Conservation (phyloP, 2,113 vertebrate species). For the Nycticryphes semicollaris region DNA sequence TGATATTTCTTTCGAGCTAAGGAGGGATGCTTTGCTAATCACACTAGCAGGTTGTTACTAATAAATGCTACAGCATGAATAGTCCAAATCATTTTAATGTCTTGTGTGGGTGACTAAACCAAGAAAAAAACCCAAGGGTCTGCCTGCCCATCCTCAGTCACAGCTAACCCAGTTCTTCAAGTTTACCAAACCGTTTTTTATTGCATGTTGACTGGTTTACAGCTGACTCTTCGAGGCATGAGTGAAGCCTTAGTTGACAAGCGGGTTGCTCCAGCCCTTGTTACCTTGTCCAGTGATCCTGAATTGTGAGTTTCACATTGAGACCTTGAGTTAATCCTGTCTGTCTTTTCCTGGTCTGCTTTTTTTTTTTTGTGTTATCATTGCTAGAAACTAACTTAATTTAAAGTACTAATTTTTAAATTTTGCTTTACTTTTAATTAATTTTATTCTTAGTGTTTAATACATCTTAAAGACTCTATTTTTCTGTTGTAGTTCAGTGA, state of each 20-base stretch:
- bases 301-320: conserved; percentile 98
- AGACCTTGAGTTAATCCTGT: conserved; percentile 79
- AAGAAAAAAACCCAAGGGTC: conserved; percentile 70
- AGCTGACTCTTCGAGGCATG: conserved; percentile 99
- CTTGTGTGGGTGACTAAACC: conserved; percentile 69
- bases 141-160: conserved; percentile 82
- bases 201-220: conserved; percentile 96
- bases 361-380: conserved; percentile 48
- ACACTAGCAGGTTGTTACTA: conserved; percentile 73
- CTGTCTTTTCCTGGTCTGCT: conserved; percentile 74
- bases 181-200: conserved; percentile 86
- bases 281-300: conserved; percentile 99
- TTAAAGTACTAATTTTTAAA: conserved; percentile 59
- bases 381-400: conserved; percentile 73
- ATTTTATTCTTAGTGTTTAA: neutral
- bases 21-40: conserved; percentile 77
- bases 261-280: conserved; percentile 98
- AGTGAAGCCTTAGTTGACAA: conserved; percentile 99
- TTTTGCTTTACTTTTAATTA: conserved; percentile 35
- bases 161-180: conserved; percentile 77
- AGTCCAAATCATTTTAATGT: conserved; percentile 70
- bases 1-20: conserved; percentile 74
- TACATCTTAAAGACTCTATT: conserved; percentile 32
- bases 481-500: conserved; percentile 87
- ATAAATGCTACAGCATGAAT: conserved; percentile 72